Evolutionary conservation across 2,113 vertebrate genomes (phyloP), one percentile per base, ranked within the genome.

Genomic region (Ibidorhyncha struthersii): DNA sequence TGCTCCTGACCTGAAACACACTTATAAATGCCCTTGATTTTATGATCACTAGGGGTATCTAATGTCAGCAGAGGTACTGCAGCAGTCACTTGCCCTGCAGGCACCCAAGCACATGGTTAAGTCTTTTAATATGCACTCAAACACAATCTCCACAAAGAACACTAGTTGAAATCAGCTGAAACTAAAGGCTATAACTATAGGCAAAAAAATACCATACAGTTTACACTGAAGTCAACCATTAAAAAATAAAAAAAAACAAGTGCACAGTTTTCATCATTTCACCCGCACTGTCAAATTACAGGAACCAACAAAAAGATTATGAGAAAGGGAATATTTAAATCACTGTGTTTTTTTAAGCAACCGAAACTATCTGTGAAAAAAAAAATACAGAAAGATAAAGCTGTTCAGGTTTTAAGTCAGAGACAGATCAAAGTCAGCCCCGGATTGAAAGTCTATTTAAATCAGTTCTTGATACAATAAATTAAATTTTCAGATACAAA

Each of bases 401-500:
- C 38, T 84, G 14, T 45, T 93, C 15, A 30, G 38, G 12, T 76
- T 95, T 96, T 89, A 70, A 76, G 30, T 61, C 61, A 76, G 38
- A 92, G 69, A 74, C 5, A 82, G 73, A 86, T 92, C 65, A 87
- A 95, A 97, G 94, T 61, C 5, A 6, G 69, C 11, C 63, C 40
- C 32, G 29, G 65, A 65, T 3, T 84, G 65, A 72, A 82, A 92
- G 25, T 65, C 80, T 93, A 52, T 86, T 91, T 89, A 92, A 96
- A 93, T 94, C 40, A 61, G 58, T 26, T 78, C 80, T 87, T 81
- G 72, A 87, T 79, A 92, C 38, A 89, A 94, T 74, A 91, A 96
- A 94, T 81, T 90, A 90, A 56, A 53, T 95, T 96, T 96, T 86
- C 80, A 94, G 56, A 71, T 36, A 55, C 13, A 69, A 50, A 89